Evolutionary conservation across 2,113 vertebrate genomes (phyloP).

Genomic region (Lasiurus cinereus): DNA sequence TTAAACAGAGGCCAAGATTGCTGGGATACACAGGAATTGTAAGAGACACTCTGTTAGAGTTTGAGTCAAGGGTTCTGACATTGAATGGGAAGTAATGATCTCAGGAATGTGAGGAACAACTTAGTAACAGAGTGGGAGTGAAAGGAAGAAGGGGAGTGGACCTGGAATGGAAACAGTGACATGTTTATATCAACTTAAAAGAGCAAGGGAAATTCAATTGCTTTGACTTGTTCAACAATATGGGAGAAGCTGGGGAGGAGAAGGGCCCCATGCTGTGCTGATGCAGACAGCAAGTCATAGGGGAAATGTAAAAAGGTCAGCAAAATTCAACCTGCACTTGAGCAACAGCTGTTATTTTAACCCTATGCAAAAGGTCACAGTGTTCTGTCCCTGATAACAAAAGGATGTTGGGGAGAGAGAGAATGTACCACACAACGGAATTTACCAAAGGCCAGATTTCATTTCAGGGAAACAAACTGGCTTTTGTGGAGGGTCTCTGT

Average conservation of each 20-base stretch:
- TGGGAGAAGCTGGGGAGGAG: neutral
- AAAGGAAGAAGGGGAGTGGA: neutral
- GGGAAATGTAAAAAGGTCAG: constrained; percentile 49
- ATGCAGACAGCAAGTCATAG: constrained; percentile 4
- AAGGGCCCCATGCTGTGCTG: constrained; percentile 24
- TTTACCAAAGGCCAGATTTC: constrained; percentile 61
- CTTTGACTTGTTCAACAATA: constrained; percentile 21
- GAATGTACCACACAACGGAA: constrained; percentile 54
- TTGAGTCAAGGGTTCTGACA: constrained; percentile 62
- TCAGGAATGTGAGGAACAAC: constrained; percentile 45
- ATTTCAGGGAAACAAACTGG: constrained; percentile 6
- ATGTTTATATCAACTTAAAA: constrained; percentile 49
- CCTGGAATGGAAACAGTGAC: neutral
- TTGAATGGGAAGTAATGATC: constrained; percentile 63
- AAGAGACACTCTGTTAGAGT: neutral
- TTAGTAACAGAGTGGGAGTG: constrained; percentile 13
- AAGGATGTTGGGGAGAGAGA: constrained; percentile 67
- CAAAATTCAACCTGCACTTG: constrained; percentile 45
- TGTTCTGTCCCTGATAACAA: constrained; percentile 51
- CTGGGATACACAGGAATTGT: neutral
- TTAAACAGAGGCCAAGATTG: neutral
- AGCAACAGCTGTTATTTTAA: constrained; percentile 79
- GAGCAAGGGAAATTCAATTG: constrained; percentile 30
- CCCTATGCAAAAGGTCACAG: constrained; percentile 63
- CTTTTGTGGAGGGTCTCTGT: constrained; percentile 13